Conservation (phyloP, 2,797 vertebrate genomes). For the Fratercula arctica region DNA sequence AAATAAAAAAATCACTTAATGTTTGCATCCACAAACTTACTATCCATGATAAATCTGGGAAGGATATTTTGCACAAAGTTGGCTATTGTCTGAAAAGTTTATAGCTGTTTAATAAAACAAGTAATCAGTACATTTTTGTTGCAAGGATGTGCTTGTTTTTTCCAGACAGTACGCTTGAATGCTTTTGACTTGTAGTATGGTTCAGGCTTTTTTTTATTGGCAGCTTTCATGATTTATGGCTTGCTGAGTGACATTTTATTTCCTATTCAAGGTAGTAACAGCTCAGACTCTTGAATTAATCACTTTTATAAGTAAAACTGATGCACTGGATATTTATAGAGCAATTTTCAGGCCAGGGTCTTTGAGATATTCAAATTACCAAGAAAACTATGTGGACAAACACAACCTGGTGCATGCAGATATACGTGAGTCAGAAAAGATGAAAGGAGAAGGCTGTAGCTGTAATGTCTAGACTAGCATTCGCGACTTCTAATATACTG, state of each 20-base stretch:
- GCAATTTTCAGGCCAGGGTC: neutral
- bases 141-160: neutral
- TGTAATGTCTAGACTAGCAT: conserved; percentile 40
- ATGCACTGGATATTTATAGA: neutral
- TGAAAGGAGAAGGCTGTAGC: neutral
- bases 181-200: neutral
- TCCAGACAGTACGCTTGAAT: neutral
- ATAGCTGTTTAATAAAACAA: neutral
- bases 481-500: conserved; percentile 11
- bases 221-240: neutral
- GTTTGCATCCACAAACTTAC: neutral
- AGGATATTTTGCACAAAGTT: neutral
- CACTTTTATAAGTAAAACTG: conserved; percentile 11
- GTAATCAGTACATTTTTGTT: neutral
- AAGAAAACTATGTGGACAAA: neutral
- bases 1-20: neutral
- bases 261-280: conserved; percentile 19
- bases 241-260: conserved; percentile 35
- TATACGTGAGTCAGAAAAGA: neutral
- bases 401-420: neutral
- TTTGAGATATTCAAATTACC: neutral
- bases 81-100: neutral
- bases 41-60: neutral
- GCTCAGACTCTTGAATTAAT: conserved; percentile 34
- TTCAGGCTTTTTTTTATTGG: neutral